Evolutionary conservation across 2,888 invertebrate species (phyloP).

Genomic region (Epinotia bilunana): DNA sequence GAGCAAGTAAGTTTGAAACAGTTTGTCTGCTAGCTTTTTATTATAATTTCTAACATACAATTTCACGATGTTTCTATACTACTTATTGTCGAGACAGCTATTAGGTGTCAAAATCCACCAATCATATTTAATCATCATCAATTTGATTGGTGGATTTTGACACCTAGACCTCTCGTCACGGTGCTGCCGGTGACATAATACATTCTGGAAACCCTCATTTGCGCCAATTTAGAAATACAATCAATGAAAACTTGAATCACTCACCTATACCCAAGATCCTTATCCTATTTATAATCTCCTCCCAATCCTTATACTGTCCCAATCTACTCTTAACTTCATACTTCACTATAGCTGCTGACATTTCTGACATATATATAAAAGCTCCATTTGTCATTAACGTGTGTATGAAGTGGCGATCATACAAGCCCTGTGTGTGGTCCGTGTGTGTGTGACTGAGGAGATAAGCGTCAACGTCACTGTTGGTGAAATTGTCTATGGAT

Average conservation of each 20-base stretch:
- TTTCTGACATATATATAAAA: constrained; percentile 61
- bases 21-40: too few species aligned
- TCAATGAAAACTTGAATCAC: constrained; percentile 21
- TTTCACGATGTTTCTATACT: too few species aligned
- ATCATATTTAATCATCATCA: too few species aligned
- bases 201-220: too few species aligned
- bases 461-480: constrained; percentile 78
- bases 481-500: constrained; percentile 85
- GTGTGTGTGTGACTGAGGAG: constrained; percentile 87
- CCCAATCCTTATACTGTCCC: constrained; percentile 48
- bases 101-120: too few species aligned
- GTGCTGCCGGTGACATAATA: too few species aligned
- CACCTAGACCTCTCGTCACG: too few species aligned
- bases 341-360: constrained; percentile 58
- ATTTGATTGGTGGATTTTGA: too few species aligned
- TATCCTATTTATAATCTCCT: constrained; percentile 47
- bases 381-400: constrained; percentile 45
- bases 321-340: constrained; percentile 47
- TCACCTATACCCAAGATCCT: constrained; percentile 58
- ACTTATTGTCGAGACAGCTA: too few species aligned
- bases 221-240: too few species aligned
- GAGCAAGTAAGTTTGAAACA: constrained; percentile 30
- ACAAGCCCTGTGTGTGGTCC: constrained; percentile 80
- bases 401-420: constrained; percentile 11
- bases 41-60: too few species aligned